A percentile compares a stretch with the other conserved stretches of the same genome.
Conservation (phyloP, 2,797 vertebrate genomes). For the Cephalopachus bancanus region DNA sequence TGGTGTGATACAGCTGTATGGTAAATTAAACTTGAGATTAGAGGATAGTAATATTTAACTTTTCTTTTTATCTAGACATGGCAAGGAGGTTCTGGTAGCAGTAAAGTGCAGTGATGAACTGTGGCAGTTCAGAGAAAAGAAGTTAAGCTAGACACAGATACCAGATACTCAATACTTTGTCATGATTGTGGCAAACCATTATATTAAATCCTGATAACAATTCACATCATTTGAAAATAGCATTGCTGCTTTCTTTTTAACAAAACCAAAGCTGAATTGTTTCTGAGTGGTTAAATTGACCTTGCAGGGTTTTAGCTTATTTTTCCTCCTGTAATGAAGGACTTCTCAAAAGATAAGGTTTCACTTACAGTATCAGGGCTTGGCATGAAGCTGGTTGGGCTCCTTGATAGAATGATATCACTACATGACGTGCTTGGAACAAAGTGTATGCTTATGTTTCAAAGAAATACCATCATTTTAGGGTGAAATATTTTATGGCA, state of each 20-base stretch:
- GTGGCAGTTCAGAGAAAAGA: not conserved
- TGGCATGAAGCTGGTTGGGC: not conserved
- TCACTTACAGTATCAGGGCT: not conserved
- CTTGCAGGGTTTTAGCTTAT: not conserved
- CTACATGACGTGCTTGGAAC: not conserved
- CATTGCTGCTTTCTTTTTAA: not conserved
- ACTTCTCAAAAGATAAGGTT: not conserved
- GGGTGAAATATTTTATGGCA: not conserved
- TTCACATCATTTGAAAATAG: not conserved
- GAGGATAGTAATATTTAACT: not conserved
- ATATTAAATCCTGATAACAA: not conserved
- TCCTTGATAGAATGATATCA: not conserved
- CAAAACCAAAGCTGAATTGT: not conserved
- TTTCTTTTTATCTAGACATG: not conserved
- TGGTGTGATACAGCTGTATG: not conserved
- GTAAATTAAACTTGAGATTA: not conserved
- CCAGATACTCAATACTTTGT: not conserved
- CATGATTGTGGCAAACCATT: not conserved
- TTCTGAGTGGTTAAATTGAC: not conserved
- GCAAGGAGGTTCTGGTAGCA: not conserved
- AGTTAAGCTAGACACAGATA: rapidly evolving
- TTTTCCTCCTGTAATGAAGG: not conserved
- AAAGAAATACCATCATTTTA: not conserved
- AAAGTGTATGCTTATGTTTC: not conserved
- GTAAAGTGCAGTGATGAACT: not conserved